phyloP scores from a whole-genome alignment of 1,140 invertebrate species.

The Procambarus virginalis region DNA sequence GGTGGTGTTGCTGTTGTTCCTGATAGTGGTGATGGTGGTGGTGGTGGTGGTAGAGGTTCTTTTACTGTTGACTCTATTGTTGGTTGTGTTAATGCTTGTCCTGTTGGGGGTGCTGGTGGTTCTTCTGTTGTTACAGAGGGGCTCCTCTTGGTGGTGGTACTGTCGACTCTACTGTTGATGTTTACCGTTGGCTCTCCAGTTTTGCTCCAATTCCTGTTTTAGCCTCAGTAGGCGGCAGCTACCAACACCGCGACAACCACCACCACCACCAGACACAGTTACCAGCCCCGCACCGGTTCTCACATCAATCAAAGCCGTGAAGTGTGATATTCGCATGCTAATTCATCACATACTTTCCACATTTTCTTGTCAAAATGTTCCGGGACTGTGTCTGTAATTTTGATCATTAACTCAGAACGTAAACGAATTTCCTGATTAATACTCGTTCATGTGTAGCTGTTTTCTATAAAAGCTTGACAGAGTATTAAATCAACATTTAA shows the following conservation, averaged over 20 bases:
- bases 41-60: too few species aligned
- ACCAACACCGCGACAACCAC: neutral
- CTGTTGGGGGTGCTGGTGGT: too few species aligned
- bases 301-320: slow-evolving; percentile 1
- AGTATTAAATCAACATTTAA: slow-evolving; percentile 5
- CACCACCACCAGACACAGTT: neutral
- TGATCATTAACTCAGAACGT: slow-evolving; percentile 4
- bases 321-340: neutral
- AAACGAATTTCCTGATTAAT: slow-evolving; percentile 28
- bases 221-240: neutral
- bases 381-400: neutral
- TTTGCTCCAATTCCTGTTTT: neutral
- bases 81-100: too few species aligned
- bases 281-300: neutral
- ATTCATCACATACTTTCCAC: neutral
- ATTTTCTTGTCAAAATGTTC: slow-evolving; percentile 16
- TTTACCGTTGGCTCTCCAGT: too few species aligned
- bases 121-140: too few species aligned
- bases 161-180: neutral
- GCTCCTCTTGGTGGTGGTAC: too few species aligned
- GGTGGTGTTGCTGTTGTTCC: too few species aligned
- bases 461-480: neutral
- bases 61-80: too few species aligned
- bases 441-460: slow-evolving; percentile 13
- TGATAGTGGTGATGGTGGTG: neutral